Conservation (phyloP, 2,113 vertebrate genomes). For the Ceyx margarethae region DNA sequence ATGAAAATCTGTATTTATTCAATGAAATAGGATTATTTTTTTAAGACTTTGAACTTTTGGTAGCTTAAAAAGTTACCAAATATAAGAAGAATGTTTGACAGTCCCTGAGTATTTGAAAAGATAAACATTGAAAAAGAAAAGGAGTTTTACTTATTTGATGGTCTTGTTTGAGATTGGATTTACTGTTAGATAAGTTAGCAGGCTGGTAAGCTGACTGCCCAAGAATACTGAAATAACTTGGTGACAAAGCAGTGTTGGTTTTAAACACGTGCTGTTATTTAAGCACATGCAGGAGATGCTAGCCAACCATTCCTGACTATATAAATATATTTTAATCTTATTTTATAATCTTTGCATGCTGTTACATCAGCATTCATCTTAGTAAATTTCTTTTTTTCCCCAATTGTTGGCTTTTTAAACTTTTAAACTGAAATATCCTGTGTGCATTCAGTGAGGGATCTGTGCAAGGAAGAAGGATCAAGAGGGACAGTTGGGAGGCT, state of each 20-base stretch:
- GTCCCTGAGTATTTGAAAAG: background rate
- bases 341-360: background rate
- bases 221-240: background rate
- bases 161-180: background rate
- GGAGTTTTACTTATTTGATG: background rate
- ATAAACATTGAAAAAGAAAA: background rate
- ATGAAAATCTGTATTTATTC: background rate
- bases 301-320: background rate
- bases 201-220: background rate
- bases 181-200: background rate
- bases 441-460: background rate
- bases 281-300: background rate
- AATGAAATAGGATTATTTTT: background rate
- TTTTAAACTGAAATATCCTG: background rate
- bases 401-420: background rate
- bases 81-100: background rate
- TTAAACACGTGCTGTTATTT: background rate
- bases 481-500: fast-evolving
- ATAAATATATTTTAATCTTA: background rate
- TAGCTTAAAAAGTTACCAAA: background rate
- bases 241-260: background rate
- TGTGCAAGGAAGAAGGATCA: background rate
- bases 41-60: background rate
- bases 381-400: background rate
- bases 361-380: background rate